Base-by-base conservation (phyloP, 2,888 invertebrate genomes). In the Esperia sulphurella region DNA sequence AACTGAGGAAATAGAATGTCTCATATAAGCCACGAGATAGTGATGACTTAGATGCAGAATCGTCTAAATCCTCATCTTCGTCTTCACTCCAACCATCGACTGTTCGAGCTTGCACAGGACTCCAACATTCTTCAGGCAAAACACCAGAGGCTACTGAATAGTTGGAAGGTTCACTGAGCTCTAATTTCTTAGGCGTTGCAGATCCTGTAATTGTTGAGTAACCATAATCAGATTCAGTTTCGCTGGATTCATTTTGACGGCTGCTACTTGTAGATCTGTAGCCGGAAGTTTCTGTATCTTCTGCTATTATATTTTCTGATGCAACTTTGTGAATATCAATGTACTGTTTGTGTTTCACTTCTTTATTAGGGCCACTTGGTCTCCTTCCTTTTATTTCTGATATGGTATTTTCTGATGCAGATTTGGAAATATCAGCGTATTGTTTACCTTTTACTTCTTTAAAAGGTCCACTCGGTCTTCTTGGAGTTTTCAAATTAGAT, bases 171-270 rank as follows among this genome's bases (percentile, higher is more conserved):
- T 79, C 61, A 50, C 82, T 83, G 13, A 90, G 72, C 63, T 83
- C 80, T 14, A 93, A 63, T 44, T 89, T 91, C 61, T 91, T 91
- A 14, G 92, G 92, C 1, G 92, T 92, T 46, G 92, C 91, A 35
- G 91, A 76, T 50, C 91, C 86, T 1, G 91, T 91, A 50, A 94
- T 92, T 8, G 92, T 92, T 0, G 91, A 87, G 68, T 94, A 94
- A 14, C 91, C 91, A 59, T 91, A 91, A 59, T 92, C 92, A 13
- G 91, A 92, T 59, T 92, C 92, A n/a, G 83, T 83, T 61, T 90
- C 91, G 69, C 87, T 89, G 1, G 71, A 79, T 62, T 86, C 86
- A 50, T 79, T 78, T 45, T 81, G 80, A 13, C 83, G 78, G 58
- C 85, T 83, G 54, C 88, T 84, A 8, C 83, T 77, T 54, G 79